Evolutionary conservation across 35 echinoderm and acorn worm species (phyloP).

Genomic region (Holothuria glaberrima): DNA sequence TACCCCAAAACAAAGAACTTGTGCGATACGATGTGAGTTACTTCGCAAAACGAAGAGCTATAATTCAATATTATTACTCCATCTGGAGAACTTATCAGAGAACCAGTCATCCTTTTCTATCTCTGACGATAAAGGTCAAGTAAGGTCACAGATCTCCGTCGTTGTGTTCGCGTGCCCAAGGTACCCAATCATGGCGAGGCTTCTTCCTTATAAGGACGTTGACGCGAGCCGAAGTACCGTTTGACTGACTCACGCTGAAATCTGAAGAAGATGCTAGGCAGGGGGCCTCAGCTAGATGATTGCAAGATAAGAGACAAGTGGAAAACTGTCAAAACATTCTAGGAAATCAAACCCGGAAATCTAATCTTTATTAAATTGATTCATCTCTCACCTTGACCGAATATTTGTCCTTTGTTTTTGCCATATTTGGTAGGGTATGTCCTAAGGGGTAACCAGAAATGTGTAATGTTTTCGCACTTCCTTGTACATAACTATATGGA

Average conservation of each 20-base stretch:
- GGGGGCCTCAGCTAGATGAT: neutral
- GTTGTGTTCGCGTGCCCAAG: neutral
- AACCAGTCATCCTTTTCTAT: neutral
- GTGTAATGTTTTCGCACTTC: too few relatives aligned
- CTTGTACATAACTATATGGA: too few relatives aligned
- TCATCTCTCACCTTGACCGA: too few relatives aligned
- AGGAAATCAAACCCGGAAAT: neutral
- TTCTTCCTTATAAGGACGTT: neutral
- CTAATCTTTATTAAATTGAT: neutral
- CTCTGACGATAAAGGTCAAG: neutral
- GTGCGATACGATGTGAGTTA: neutral
- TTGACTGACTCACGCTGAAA: constrained; percentile 16
- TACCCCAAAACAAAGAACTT: constrained; percentile 7
- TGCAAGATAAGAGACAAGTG: neutral
- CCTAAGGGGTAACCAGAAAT: too few relatives aligned
- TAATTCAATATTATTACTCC: constrained; percentile 33
- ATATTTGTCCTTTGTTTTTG: too few relatives aligned
- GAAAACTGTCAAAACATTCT: constrained; percentile 43
- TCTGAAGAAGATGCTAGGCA: neutral
- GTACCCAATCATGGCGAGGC: neutral
- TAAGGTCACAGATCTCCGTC: neutral
- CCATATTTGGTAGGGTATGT: too few relatives aligned
- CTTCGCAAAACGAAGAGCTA: neutral
- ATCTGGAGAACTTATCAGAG: constrained; percentile 31
- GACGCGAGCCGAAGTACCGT: neutral